Base-by-base conservation (phyloP, 2,888 invertebrate genomes). In the Agrilus mali region DNA sequence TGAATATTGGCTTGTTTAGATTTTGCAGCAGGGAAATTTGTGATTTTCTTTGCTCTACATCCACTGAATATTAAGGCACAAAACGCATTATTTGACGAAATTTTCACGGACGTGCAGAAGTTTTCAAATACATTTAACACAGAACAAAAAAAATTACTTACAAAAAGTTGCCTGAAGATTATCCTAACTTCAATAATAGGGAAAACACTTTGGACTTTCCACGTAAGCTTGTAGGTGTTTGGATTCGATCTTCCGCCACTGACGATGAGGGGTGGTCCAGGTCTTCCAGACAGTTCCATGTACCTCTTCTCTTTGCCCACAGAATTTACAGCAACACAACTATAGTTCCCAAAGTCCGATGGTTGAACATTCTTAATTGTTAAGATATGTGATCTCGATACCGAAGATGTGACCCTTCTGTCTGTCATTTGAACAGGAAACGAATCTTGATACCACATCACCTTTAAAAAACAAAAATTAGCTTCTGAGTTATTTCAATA, bases 121-220 rank as follows among this genome's bases (percentile, higher is more conserved):
- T 35, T 35, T 15, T 15, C 14, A 14, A 13, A 34, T 5, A 14
- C 34, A 7, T 7, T 37, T 8, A 37, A 37, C 20, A 2, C 13
- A 37, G 14, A 7, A 33, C 8, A 10, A 7, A 20, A 34, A 41
- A 36, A 27, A 15, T 38, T 32, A 59, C 65, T 67, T 60, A 78
- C 79, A 71, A 77, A 65, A 35, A 78, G 67, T 54, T 75, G 71
- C 48, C 80, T 64, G 60, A 77, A 80, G 38, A 79, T 66, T 33
- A 81, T 68, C 50, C 78, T 69, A 36, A 78, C 77, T 64, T 80
- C 79, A 39, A 74, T 68, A 31, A 81, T 69, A 2, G 75, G 73
- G 41, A 79, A 77, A 52, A 78, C 78, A 7, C 78, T 78, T 55
- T 80, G 79, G 32, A 80, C 77, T 41, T 71, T 70, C 79, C 80